Evolutionary conservation across 2,113 vertebrate species (phyloP), one percentile per base, ranked within the genome.

Genomic region (Colossoma macropomum): DNA sequence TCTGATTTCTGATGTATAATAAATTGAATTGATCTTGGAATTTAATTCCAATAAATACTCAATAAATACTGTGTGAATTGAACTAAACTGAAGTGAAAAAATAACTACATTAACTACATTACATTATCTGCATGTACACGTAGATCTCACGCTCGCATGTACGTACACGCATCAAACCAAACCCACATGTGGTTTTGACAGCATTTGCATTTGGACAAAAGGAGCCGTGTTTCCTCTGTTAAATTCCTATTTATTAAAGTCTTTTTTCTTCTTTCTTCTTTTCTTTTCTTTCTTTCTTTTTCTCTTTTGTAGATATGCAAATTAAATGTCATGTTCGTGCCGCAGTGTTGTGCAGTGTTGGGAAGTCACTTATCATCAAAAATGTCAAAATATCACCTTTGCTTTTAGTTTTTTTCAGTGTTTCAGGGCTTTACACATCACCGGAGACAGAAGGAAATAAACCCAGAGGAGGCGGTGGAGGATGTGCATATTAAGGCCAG

Each of bases 351-450:
- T 45, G 23, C 68, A 15, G 23, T 45, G 68, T 25, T 15, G 34
- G 68, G 34, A 71, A 71, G 68, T 45, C 68, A 41, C 32, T 38
- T 69, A 69, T 38, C 38, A 25, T 71, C 68, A 71, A 45, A 71
- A n/a, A 25, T 45, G 68, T 71, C 41, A 23, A 45, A 71, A 71
- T 71, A 45, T 71, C 68, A 71, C 21, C 68, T 71, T 13, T 38
- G 16, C 41, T n/a, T 41, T 7, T 9, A 5, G 7, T 25, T 12
- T 27, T 62, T 62, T 25, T 1, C 23, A 23, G 4, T 23, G 30
- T 70, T 70, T 41, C 38, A 21, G 25, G 21, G 19, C 34, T 38
- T 41, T 38, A 21, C 8, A 34, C 32, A 38, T 10, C 66, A 70
- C 65, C 19, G 17, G 66, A 70, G 66, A 41, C 66, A 1, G 23